phyloP scores from a whole-genome alignment of 2,113 vertebrate genomes.

The Catharus fuscescens region DNA sequence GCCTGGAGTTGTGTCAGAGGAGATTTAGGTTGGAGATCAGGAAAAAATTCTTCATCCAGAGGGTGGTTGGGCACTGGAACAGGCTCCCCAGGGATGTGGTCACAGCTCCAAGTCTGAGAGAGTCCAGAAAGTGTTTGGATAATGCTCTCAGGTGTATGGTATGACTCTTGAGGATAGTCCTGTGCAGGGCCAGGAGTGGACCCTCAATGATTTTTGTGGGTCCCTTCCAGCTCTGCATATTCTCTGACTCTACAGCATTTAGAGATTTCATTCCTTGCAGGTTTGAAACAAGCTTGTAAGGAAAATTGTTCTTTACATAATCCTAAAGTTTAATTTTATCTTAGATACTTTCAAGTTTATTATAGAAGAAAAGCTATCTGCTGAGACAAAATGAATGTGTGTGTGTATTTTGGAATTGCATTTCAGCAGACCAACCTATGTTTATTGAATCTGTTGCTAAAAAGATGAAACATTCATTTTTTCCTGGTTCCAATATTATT shows the following conservation, averaged over 20 bases:
- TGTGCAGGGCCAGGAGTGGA: neutral
- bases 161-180: rapidly evolving
- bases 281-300: neutral
- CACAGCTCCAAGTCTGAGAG: neutral
- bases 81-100: neutral
- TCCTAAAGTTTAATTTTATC: neutral
- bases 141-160: rapidly evolving
- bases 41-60: neutral
- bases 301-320: neutral
- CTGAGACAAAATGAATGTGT: neutral
- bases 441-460: neutral
- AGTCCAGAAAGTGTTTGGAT: neutral
- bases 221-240: neutral
- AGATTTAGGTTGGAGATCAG: neutral
- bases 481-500: neutral
- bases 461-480: neutral
- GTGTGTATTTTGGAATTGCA: neutral
- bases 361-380: neutral
- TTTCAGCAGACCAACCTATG: neutral
- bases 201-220: neutral
- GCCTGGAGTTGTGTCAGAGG: neutral
- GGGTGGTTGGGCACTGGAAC: rapidly evolving
- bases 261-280: neutral
- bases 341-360: neutral
- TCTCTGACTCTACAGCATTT: neutral